phyloP scores from a whole-genome alignment of 2,797 vertebrate genomes.

The Danio aesculapii region DNA sequence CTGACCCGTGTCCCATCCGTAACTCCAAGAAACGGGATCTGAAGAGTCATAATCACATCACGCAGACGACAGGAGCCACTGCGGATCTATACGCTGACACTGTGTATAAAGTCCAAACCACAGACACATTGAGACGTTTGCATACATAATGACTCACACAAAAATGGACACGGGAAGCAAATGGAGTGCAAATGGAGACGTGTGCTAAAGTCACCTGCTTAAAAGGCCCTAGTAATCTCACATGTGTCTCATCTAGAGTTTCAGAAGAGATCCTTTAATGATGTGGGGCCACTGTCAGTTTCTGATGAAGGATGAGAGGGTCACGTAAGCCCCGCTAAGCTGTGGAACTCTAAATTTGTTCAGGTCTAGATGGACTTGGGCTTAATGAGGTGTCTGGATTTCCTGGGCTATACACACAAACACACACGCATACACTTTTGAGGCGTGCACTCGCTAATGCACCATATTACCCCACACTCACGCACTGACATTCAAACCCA shows the following conservation, averaged over 20 bases:
- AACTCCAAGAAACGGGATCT: slow-evolving; percentile 80
- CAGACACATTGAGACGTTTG: slow-evolving; percentile 46
- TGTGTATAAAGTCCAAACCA: slow-evolving; percentile 74
- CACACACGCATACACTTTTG: slow-evolving; percentile 46
- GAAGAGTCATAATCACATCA: slow-evolving; percentile 81
- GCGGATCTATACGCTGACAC: slow-evolving; percentile 72
- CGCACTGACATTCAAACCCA: slow-evolving; percentile 32
- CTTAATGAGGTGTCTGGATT: slow-evolving; percentile 77
- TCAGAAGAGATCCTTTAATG: slow-evolving; percentile 62
- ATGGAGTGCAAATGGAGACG: slow-evolving; percentile 22
- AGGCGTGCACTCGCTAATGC: slow-evolving; percentile 34
- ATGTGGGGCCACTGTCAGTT: slow-evolving; percentile 79
- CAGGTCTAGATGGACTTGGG: slow-evolving; percentile 69
- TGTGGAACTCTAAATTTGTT: slow-evolving; percentile 76
- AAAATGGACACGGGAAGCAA: slow-evolving; percentile 18
- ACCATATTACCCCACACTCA: slow-evolving; percentile 33
- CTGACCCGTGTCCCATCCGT: slow-evolving; percentile 66
- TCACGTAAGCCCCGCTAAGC: slow-evolving; percentile 68
- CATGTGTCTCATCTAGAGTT: slow-evolving; percentile 20
- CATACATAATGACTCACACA: slow-evolving; percentile 32
- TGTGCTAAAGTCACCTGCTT: slow-evolving; percentile 9
- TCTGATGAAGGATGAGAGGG: slow-evolving; percentile 70
- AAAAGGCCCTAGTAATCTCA: slow-evolving; percentile 12
- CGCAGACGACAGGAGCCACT: slow-evolving; percentile 71
- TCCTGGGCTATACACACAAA: slow-evolving; percentile 42